phyloP scores from a whole-genome alignment of 2,113 vertebrate species.

The Tachuris rubrigastra region DNA sequence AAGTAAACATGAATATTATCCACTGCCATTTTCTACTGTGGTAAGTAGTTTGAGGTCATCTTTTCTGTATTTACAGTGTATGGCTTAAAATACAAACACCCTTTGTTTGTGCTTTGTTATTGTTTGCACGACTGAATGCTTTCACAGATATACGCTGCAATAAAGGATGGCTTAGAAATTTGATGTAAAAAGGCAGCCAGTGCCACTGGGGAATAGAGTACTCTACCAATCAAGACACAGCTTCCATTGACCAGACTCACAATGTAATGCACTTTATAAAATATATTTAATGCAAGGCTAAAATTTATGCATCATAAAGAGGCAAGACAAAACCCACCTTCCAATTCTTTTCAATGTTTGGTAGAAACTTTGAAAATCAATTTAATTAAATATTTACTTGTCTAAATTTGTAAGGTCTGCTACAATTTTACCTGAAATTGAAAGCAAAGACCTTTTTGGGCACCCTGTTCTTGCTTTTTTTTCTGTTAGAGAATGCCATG shows the following conservation, averaged over 20 bases:
- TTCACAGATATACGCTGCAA: neutral
- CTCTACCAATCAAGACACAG: neutral
- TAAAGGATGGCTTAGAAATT: slow-evolving; percentile 54
- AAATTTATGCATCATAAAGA: neutral
- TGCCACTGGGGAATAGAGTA: slow-evolving; percentile 62
- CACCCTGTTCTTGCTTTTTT: neutral
- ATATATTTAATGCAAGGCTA: neutral
- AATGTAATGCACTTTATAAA: slow-evolving; percentile 26
- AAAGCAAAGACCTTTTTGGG: neutral
- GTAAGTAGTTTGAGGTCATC: slow-evolving; percentile 51
- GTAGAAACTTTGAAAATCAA: neutral
- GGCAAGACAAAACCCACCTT: neutral
- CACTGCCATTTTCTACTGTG: neutral
- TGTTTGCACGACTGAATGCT: slow-evolving; percentile 45
- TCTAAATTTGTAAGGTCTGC: neutral
- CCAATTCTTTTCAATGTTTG: neutral
- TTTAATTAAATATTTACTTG: neutral
- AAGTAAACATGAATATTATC: neutral
- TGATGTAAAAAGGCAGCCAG: slow-evolving; percentile 36
- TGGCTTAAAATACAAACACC: slow-evolving; percentile 37
- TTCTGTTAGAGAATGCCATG: neutral
- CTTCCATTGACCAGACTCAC: slow-evolving; percentile 1
- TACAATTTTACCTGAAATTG: neutral
- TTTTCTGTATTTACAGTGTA: neutral
- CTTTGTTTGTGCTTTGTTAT: slow-evolving; percentile 30